Evolutionary conservation across 1,140 invertebrate genomes (phyloP).

Genomic region (Chelonus insularis): DNA sequence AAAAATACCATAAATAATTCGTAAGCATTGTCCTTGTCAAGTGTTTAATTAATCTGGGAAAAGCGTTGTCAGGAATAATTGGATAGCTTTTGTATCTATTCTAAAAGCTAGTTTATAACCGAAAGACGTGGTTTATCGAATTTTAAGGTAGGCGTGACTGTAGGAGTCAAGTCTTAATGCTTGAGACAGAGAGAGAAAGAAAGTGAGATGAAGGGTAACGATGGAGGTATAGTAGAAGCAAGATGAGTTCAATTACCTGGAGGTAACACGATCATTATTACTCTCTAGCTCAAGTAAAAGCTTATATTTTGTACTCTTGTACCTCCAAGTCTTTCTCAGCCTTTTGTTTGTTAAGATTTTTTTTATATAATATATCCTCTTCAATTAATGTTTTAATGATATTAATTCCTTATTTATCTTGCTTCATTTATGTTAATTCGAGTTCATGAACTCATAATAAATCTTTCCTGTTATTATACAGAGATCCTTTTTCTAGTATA

Average conservation of each 20-base stretch:
- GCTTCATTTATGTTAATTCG: too few relatives aligned
- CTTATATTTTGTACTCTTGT: not conserved
- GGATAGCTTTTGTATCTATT: slow-evolving; percentile 2
- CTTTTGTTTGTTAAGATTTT: too few relatives aligned
- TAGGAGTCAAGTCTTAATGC: not conserved
- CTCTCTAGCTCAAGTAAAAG: slow-evolving; percentile 18
- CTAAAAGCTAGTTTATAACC: slow-evolving; percentile 11
- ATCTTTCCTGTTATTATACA: too few relatives aligned
- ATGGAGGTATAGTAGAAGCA: slow-evolving; percentile 19
- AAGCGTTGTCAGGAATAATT: slow-evolving; percentile 9
- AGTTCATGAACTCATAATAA: too few relatives aligned
- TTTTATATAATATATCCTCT: too few relatives aligned
- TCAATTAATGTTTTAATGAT: too few relatives aligned
- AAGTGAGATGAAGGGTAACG: not conserved
- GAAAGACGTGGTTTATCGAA: slow-evolving; percentile 28
- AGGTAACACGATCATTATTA: slow-evolving; percentile 46
- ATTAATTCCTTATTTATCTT: too few relatives aligned
- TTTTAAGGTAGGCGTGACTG: slow-evolving; percentile 1
- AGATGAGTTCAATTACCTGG: slow-evolving; percentile 47
- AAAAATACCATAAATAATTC: not conserved
- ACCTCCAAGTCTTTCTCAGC: too few relatives aligned
- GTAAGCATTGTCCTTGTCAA: slow-evolving; percentile 10
- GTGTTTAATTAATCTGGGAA: too few relatives aligned
- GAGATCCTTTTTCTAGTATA: too few relatives aligned
- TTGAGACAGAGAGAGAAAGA: slow-evolving; percentile 3